Conservation (phyloP, 2,888 invertebrate genomes). For the Pseudococcus jackbeardsleyi region DNA sequence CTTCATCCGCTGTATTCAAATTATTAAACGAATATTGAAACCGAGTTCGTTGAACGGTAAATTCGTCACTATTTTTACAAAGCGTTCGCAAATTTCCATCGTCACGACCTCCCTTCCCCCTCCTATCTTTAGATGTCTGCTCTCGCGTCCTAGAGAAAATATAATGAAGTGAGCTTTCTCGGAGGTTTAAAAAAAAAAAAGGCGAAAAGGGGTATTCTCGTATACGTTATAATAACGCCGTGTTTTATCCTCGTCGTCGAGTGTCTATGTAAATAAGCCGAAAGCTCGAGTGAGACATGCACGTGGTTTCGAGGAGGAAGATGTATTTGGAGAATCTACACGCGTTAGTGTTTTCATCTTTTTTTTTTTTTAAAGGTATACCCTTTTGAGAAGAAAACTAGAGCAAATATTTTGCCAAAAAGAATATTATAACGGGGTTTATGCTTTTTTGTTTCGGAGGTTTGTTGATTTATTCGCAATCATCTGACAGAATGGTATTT, state of each 20-base stretch:
- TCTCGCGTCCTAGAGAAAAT: background rate
- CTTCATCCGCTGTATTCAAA: background rate
- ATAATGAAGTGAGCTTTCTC: slow-evolving; percentile 15
- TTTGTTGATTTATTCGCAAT: background rate
- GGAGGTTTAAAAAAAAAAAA: background rate
- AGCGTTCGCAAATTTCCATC: background rate
- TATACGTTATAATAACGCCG: background rate
- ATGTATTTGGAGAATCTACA: slow-evolving; percentile 6
- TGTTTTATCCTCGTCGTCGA: background rate
- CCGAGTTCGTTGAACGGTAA: slow-evolving; percentile 13
- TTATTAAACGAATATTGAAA: slow-evolving; percentile 21
- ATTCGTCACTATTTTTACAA: slow-evolving; percentile 14
- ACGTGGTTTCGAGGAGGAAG: background rate
- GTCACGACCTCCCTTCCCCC: background rate
- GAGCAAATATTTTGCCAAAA: slow-evolving; percentile 6
- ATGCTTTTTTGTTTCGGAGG: background rate
- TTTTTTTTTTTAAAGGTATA: background rate
- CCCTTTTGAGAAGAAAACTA: background rate
- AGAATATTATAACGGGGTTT: background rate
- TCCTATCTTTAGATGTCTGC: too few relatives aligned
- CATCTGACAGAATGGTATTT: too few relatives aligned
- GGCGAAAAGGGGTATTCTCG: background rate
- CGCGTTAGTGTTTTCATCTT: slow-evolving; percentile 1
- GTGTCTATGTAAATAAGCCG: slow-evolving; percentile 13
- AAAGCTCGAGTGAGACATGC: background rate